A percentile compares a stretch with the other conserved stretches of the same genome.
Conservation (phyloP, 2,113 vertebrate genomes). For the Hippocampus guttulatus region DNA sequence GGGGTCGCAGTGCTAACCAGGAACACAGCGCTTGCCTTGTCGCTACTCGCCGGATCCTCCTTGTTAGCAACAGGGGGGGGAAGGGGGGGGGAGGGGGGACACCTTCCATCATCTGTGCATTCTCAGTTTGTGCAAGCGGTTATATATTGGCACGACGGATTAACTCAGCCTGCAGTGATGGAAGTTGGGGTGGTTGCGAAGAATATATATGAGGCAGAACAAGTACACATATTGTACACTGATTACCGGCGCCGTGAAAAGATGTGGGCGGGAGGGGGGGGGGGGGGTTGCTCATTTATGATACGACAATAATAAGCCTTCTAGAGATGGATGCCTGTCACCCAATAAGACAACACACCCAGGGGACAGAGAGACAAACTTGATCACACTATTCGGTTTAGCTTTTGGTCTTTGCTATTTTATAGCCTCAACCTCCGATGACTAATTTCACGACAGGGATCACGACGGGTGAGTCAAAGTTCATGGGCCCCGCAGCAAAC, state of each 20-base stretch:
- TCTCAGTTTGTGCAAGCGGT: conserved; percentile 39
- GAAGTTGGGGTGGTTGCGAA: conserved; percentile 47
- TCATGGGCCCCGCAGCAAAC: conserved; percentile 41
- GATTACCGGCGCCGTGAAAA: conserved; percentile 39
- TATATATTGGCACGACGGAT: conserved; percentile 47
- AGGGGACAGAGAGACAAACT: conserved; percentile 26
- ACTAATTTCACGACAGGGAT: conserved; percentile 52
- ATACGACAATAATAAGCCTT: conserved; percentile 50
- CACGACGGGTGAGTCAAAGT: conserved; percentile 37
- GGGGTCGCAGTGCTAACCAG: conserved; percentile 59
- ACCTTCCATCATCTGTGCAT: conserved; percentile 25
- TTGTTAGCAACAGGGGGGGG: conserved; percentile 41
- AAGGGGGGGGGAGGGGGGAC: neutral
- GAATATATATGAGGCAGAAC: conserved; percentile 52
- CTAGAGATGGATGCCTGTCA: conserved; percentile 42
- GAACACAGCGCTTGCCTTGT: conserved; percentile 31
- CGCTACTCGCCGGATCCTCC: conserved; percentile 57
- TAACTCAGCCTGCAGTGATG: conserved; percentile 54
- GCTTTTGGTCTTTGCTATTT: conserved; percentile 49
- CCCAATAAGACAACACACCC: conserved; percentile 22
- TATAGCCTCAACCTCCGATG: conserved; percentile 46
- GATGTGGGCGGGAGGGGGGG: conserved; percentile 16
- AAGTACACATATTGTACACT: conserved; percentile 48
- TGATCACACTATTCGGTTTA: conserved; percentile 43
- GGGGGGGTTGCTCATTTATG: conserved; percentile 55